Base-by-base conservation (phyloP, 2,888 invertebrate genomes). In the Hemistola chrysoprasaria region DNA sequence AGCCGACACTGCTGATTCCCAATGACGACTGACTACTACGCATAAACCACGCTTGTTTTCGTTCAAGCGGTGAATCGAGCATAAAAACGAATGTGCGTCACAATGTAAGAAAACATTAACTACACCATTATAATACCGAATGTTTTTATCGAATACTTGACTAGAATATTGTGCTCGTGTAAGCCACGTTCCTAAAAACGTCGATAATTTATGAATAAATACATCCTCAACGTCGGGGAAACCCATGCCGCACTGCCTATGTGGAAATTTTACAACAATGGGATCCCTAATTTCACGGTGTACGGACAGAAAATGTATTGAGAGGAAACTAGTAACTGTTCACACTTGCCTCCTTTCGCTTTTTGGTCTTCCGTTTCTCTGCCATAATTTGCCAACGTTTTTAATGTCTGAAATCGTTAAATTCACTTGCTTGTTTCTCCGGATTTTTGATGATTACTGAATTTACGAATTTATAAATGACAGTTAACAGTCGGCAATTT, bases 311-410 rank as follows among this genome's bases (percentile, higher is more conserved):
- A 3, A 2, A 16, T 3, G 2, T 16, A 3, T 16, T 16, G 4
- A 16, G 16, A 16, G n/a, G 16, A 3, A 24, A 21, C 10, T 8
- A 24, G 6, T 7, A 20, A 22, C 27, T 3, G 6, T 3, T 33
- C 24, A n/a, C 6, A 62, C 78, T 64, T 69, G 86, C 88, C 72
- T 88, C 88, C 73, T 86, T 88, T 42, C 88, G 88, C 62, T 86
- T 88, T 70, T 83, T 86, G 48, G 78, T 78, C 78, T 88, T 88
- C 46, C 88, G 77, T 66, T 88, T 88, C 56, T 88, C 88, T 71
- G 88, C 83, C 88, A 88, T 55, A 72, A 68, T 64, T 79, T 75
- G 76, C 71, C 72, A 71, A 79, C 76, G 78, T 75, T 68, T 69
- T 53, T 46, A 49, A 48, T 51, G 51, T 54, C 47, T 32, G 34